These are phyloP conservation scores for Rhorus exstirpatorius DNA, from an alignment of 2,888 invertebrate species.

Conservation along the genomic window DNA sequence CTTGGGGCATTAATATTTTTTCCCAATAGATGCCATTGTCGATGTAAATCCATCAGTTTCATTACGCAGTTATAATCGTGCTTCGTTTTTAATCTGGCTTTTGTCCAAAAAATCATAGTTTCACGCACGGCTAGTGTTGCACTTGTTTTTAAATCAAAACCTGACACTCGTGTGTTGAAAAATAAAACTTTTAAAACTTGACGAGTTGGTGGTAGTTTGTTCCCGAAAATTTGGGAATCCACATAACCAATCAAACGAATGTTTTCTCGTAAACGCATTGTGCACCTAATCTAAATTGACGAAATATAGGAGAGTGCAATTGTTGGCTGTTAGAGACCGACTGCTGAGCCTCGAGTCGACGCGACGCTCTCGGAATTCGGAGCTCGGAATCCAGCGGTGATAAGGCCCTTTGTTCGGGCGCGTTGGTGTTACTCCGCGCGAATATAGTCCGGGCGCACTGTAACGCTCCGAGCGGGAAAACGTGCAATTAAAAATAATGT, in stretches of 20 bases:
- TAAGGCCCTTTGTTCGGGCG: constrained; percentile 22
- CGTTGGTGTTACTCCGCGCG: constrained; percentile 14
- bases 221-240: constrained; percentile 29
- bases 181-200: too few species aligned
- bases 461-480: too few species aligned
- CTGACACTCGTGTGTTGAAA: constrained; percentile 27
- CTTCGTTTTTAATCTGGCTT: constrained; percentile 30
- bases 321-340: too few species aligned
- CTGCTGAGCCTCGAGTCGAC: constrained; percentile 12
- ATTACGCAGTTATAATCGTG: constrained; percentile 21
- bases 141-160: constrained; percentile 25
- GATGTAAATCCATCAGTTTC: constrained; percentile 27
- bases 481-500: too few species aligned
- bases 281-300: constrained; percentile 24
- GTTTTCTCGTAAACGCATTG: constrained; percentile 46
- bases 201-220: too few species aligned
- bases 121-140: constrained; percentile 29
- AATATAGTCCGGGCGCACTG: constrained; percentile 5
- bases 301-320: too few species aligned
- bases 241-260: constrained; percentile 44
- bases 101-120: constrained; percentile 28
- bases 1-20: too few species aligned
- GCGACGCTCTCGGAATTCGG: constrained; percentile 24
- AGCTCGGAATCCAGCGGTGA: constrained; percentile 17
- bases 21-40: constrained; percentile 38